A percentile compares a stretch with the other conserved stretches of the same genome.
Evolutionary conservation across 2,113 vertebrate genomes (phyloP).

Genomic region (Hydropotes inermis): DNA sequence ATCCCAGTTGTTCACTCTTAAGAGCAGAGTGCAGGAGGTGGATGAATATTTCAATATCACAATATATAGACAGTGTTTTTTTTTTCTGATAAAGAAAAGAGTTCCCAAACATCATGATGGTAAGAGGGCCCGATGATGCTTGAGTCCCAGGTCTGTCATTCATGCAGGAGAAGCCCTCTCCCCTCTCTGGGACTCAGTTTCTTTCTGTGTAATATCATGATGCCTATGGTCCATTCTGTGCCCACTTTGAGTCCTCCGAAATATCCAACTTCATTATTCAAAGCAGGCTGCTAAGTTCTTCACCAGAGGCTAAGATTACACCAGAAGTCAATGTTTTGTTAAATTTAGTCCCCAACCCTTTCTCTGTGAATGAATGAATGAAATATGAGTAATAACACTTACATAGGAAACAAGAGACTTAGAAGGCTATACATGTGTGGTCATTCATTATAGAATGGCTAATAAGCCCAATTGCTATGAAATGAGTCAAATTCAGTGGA

Average conservation of each 20-base stretch:
- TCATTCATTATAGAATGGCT: background rate
- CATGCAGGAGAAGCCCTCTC: background rate
- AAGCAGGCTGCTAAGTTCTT: background rate
- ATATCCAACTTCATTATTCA: background rate
- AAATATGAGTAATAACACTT: background rate
- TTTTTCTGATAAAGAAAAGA: background rate
- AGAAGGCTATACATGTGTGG: background rate
- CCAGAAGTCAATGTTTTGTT: background rate
- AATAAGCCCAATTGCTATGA: background rate
- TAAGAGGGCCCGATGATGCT: background rate
- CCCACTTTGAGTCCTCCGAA: background rate
- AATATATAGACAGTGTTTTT: background rate
- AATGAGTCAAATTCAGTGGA: background rate
- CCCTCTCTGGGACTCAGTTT: background rate
- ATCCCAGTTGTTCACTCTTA: slow-evolving; percentile 39
- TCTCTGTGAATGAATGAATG: background rate
- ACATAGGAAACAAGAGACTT: background rate
- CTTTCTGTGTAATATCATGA: background rate
- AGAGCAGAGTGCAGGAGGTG: background rate
- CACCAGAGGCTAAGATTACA: background rate
- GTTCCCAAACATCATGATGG: background rate
- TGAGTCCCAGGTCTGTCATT: background rate
- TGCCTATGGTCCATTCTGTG: background rate
- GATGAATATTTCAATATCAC: background rate
- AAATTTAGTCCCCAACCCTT: background rate